Base-by-base conservation (phyloP, 2,113 vertebrate genomes). In the Ammodytes marinus region DNA sequence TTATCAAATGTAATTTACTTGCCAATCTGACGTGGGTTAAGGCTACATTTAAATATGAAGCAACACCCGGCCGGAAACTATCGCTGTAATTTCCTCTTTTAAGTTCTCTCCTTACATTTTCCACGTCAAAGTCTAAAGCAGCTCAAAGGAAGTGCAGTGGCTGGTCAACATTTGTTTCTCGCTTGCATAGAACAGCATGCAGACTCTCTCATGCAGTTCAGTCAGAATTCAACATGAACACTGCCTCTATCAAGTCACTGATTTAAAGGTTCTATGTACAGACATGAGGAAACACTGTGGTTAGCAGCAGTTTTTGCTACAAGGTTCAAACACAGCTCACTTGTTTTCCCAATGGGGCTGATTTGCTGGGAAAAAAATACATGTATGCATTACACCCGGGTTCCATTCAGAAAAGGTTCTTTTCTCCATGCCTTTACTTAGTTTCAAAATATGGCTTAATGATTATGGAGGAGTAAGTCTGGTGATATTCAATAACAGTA, bases 331-430 rank as follows among this genome's bases (percentile, higher is more conserved):
- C 43, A 61, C 50, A 66, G 42, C 42, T 43, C 9, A 35, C 55
- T 55, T 67, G 35, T 54, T 65, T 77, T 63, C 40, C 42, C 57
- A 39, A 15, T 57, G 42, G 2, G 19, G 55, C 59, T 17, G 2
- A 69, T 63, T 6, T 12, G 50, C 69, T 78, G 27, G 27, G 2
- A 71, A 70, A 78, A 54, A 53, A 76, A 61, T 70, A 14, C 4
- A 57, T 17, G 0, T 42, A 53, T 45, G 11, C 4, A 45, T 12
- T 9, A 46, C 10, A 69, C 49, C 63, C n/a, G 63, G n/a, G 42
- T 61, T 57, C 10, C 57, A 42, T 49, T 27, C 27, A 46, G 49
- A 27, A n/a, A 64, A 8, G 6, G 8, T 45, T 2, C 39, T 19
- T 14, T 39, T 5, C 13, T 0, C 0, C 7, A 5, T 43, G 42